Evolutionary conservation across 2,113 vertebrate species (phyloP).

Genomic region (Rhegmatorhina hoffmannsi): DNA sequence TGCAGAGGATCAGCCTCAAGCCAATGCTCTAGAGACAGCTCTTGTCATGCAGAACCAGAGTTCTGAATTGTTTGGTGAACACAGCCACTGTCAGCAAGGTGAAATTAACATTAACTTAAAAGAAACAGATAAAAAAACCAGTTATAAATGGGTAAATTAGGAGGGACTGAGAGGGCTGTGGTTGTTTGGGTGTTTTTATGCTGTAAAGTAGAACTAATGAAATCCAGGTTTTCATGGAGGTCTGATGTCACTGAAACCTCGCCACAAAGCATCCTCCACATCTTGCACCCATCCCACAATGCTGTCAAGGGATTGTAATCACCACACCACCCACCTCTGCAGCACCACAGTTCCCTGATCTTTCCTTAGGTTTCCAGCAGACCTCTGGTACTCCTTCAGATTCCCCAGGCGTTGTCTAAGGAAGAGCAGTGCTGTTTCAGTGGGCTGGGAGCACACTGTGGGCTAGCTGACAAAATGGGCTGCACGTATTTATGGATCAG

Average conservation of each 20-base stretch:
- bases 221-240: neutral
- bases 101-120: neutral
- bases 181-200: neutral
- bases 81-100: conserved; percentile 51
- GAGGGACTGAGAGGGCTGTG: neutral
- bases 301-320: neutral
- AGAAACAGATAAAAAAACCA: neutral
- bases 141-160: neutral
- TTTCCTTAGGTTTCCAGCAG: neutral
- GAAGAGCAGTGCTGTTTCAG: neutral
- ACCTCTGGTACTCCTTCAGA: neutral
- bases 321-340: neutral
- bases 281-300: neutral
- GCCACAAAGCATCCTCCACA: neutral
- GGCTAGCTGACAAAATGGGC: neutral
- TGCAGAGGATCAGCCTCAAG: neutral
- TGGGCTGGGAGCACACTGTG: neutral
- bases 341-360: neutral
- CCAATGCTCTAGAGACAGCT: neutral
- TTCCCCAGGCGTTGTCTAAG: neutral
- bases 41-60: conserved; percentile 14
- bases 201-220: neutral
- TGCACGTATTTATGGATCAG: neutral
- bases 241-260: neutral
- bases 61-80: conserved; percentile 61